Percentiles rank a stretch among this genome's conserved stretches.
These are phyloP conservation scores for Sandelia bainsii DNA, from an alignment of 2,797 vertebrate genomes.

Conservation along the genomic window DNA sequence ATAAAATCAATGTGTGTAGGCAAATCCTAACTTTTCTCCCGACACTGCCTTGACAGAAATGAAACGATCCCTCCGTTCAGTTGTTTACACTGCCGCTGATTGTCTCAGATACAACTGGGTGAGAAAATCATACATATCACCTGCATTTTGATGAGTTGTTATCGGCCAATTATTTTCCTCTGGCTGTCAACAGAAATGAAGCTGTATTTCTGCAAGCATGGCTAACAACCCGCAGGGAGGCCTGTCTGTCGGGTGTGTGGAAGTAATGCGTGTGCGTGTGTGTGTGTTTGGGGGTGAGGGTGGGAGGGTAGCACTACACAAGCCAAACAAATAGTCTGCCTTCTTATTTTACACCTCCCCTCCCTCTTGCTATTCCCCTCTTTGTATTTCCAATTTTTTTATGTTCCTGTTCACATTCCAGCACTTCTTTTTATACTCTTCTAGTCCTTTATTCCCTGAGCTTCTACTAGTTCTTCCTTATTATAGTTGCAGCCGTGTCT, in stretches of 20 bases:
- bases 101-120: slow-evolving; percentile 70
- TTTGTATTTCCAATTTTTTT: slow-evolving; percentile 21
- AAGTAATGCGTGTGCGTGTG: slow-evolving; percentile 7
- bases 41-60: slow-evolving; percentile 42
- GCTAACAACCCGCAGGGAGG: slow-evolving; percentile 77
- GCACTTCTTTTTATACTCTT: slow-evolving; percentile 6
- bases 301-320: slow-evolving; percentile 32
- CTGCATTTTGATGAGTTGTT: slow-evolving; percentile 79
- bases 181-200: slow-evolving; percentile 80
- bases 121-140: slow-evolving; percentile 73
- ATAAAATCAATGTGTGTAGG: slow-evolving; percentile 44
- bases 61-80: slow-evolving; percentile 49
- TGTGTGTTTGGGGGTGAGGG: slow-evolving; percentile 21
- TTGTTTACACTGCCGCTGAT: slow-evolving; percentile 70
- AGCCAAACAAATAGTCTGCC: slow-evolving; percentile 64
- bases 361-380: background rate
- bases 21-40: slow-evolving; percentile 60
- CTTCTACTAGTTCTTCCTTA: slow-evolving; percentile 31
- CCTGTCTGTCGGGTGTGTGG: slow-evolving; percentile 53
- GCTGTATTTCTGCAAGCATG: slow-evolving; percentile 76
- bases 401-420: slow-evolving; percentile 49
- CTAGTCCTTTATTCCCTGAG: slow-evolving; percentile 22
- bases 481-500: slow-evolving; percentile 35
- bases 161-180: slow-evolving; percentile 81
- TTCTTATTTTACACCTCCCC: slow-evolving; percentile 3